Evolutionary conservation across 2,888 invertebrate species (phyloP).

Genomic region (Hemistola chrysoprasaria): DNA sequence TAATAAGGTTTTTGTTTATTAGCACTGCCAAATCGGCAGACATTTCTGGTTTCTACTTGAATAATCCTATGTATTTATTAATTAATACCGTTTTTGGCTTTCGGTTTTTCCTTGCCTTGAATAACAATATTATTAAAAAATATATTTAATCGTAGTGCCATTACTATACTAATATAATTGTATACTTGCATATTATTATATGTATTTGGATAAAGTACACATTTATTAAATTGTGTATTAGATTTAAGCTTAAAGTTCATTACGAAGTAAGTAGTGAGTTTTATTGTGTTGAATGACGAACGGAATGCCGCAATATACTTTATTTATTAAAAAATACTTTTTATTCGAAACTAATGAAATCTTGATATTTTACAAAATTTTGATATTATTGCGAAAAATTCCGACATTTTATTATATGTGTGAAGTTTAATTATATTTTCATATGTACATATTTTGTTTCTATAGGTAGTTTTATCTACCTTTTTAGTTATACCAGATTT

Average conservation of each 20-base stretch:
- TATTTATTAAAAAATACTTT: too few species aligned
- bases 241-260: constrained; percentile 11
- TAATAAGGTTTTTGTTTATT: constrained; percentile 3
- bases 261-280: constrained; percentile 15
- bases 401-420: constrained; percentile 16
- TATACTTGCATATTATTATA: constrained; percentile 12
- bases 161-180: constrained; percentile 20
- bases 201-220: constrained; percentile 7
- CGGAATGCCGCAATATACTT: constrained; percentile 1
- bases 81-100: constrained; percentile 4
- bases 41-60: too few species aligned
- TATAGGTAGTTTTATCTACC: too few species aligned
- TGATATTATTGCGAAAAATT: too few species aligned
- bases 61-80: too few species aligned
- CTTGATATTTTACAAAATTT: too few species aligned
- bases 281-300: constrained; percentile 10
- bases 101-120: constrained; percentile 24
- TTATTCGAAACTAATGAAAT: not conserved
- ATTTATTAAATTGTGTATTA: not conserved
- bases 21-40: constrained; percentile 27
- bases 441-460: constrained; percentile 37
- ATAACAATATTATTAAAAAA: constrained; percentile 11
- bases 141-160: constrained; percentile 31
- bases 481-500: constrained; percentile 36
- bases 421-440: constrained; percentile 17